These are phyloP conservation scores for Camptogramma bilineatum DNA, from an alignment of 2,888 invertebrate genomes.

Conservation along the genomic window DNA sequence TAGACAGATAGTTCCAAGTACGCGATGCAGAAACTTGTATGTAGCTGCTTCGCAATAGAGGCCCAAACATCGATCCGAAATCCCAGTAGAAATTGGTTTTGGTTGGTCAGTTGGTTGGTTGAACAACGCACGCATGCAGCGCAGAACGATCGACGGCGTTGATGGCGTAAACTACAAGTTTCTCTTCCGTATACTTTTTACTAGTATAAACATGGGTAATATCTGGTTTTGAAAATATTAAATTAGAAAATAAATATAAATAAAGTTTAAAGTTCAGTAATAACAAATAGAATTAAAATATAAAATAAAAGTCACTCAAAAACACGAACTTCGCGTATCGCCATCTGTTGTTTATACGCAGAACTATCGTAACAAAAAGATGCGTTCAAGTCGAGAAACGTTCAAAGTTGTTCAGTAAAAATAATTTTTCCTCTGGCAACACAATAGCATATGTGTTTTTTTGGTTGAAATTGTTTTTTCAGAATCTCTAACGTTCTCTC, in stretches of 20 bases:
- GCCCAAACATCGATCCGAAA: conserved; percentile 89
- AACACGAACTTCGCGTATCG: conserved; percentile 45
- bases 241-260: conserved; percentile 19
- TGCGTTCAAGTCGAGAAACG: conserved; percentile 12
- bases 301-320: conserved; percentile 37
- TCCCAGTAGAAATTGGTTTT: conserved; percentile 60
- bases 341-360: conserved; percentile 43
- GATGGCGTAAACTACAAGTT: conserved; percentile 58
- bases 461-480: no score
- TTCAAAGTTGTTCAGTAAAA: neutral
- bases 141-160: conserved; percentile 38
- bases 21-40: conserved; percentile 88
- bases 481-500: no score
- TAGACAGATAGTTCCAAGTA: conserved; percentile 88
- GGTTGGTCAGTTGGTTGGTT: conserved; percentile 62
- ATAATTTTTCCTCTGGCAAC: no score
- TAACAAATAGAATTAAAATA: conserved; percentile 9
- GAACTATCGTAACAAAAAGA: conserved; percentile 10
- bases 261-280: conserved; percentile 23
- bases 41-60: conserved; percentile 87
- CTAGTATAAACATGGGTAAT: neutral
- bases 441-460: no score
- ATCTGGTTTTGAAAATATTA: neutral
- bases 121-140: conserved; percentile 43
- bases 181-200: conserved; percentile 46